phyloP scores from a whole-genome alignment of 2,113 vertebrate species.

The Pholis gunnellus region DNA sequence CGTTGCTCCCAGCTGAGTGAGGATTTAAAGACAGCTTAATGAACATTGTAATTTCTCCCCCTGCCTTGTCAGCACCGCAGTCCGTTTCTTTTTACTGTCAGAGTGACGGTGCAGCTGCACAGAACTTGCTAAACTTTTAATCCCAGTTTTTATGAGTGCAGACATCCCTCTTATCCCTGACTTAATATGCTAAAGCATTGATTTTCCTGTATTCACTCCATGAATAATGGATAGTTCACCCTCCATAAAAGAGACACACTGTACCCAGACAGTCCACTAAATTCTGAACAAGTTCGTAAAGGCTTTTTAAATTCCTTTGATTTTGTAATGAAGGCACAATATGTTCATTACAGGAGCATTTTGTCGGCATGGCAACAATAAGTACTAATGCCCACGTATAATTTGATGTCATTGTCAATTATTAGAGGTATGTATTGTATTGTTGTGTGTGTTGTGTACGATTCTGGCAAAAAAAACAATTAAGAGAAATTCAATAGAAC shows the following conservation, averaged over 20 bases:
- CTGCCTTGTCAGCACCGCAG: constrained; percentile 59
- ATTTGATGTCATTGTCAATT: background rate
- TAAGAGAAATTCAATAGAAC: background rate
- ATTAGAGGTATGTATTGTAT: background rate
- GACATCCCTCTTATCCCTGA: constrained; percentile 49
- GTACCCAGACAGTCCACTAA: background rate
- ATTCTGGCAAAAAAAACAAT: background rate
- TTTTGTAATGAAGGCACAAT: background rate
- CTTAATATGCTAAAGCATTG: constrained; percentile 59
- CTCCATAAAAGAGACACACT: constrained; percentile 37
- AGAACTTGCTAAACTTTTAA: constrained; percentile 65
- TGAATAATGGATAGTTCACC: constrained; percentile 46
- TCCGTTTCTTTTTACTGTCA: constrained; percentile 54
- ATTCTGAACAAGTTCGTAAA: constrained; percentile 4
- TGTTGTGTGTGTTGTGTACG: background rate
- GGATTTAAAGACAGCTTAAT: constrained; percentile 68
- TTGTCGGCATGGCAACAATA: background rate
- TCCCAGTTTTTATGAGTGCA: constrained; percentile 59
- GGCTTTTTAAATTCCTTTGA: background rate
- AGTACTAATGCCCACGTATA: background rate
- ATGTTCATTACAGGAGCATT: background rate
- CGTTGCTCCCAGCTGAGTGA: constrained; percentile 58
- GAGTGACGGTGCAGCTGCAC: constrained; percentile 8
- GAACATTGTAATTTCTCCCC: constrained; percentile 68
- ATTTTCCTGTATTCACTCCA: constrained; percentile 40